Conservation (phyloP, 2,888 invertebrate genomes). For the Clostera curtula region DNA sequence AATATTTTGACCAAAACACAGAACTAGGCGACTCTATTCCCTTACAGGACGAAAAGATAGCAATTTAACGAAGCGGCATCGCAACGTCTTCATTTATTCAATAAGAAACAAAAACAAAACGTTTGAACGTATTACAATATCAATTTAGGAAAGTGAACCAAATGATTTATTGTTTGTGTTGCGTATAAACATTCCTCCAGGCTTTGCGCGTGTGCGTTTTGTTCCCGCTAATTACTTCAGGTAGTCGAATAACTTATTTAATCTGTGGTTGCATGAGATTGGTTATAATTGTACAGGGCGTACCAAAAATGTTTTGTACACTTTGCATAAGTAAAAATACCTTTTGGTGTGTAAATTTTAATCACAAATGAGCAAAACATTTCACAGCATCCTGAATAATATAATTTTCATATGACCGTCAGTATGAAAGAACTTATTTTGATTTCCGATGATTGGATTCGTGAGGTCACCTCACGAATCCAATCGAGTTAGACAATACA, state of each 20-base stretch:
- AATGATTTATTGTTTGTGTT: slow-evolving; percentile 63
- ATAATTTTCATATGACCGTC: too few species aligned
- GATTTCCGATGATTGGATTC: too few species aligned
- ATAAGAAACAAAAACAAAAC: slow-evolving; percentile 60
- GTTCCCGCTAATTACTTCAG: slow-evolving; percentile 38
- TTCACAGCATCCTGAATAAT: too few species aligned
- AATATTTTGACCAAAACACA: slow-evolving; percentile 7
- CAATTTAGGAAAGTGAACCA: slow-evolving; percentile 73
- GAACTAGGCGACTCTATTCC: slow-evolving; percentile 22
- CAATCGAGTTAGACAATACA: too few species aligned
- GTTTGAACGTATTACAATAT: slow-evolving; percentile 66
- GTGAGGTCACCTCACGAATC: too few species aligned
- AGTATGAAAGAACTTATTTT: too few species aligned
- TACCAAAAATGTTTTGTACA: too few species aligned
- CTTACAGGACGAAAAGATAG: slow-evolving; percentile 43
- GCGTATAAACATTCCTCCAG: slow-evolving; percentile 54
- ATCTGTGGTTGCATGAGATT: slow-evolving; percentile 14
- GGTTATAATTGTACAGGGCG: neutral
- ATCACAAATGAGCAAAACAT: too few species aligned
- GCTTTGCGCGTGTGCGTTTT: slow-evolving; percentile 26
- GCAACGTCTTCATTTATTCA: slow-evolving; percentile 71
- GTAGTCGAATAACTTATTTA: slow-evolving; percentile 14
- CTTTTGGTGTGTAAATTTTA: too few species aligned
- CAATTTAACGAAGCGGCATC: slow-evolving; percentile 73
- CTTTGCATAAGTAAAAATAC: too few species aligned